Evolutionary conservation across 2,888 invertebrate genomes (phyloP), one percentile per base, ranked within the genome.

Genomic region (Agrochola lota): DNA sequence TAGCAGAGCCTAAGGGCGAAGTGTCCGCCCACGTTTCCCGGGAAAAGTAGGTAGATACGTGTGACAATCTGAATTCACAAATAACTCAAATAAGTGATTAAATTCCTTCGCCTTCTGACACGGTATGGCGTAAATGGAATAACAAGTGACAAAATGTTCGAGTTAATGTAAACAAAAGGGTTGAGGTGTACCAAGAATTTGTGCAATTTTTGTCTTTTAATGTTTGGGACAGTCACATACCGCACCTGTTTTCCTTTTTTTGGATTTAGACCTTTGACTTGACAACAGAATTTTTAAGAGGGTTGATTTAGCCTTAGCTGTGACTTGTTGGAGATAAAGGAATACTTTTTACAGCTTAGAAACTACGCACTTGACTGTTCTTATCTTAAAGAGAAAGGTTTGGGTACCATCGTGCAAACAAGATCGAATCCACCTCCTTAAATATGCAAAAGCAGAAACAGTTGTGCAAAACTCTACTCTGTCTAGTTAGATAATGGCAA

Each of bases 1-100:
- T 91, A 90, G 88, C 81, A 23, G 83, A 86, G 76, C 80, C 81
- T 84, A 74, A 74, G 76, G 80, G 71, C 59, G 55, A 75, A 73
- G 67, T 66, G 73, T 78, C 79, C 85, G 70, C 84, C 84, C 76
- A 77, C 78, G 71, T n/a, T 60, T 52, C 77, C 55, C 12, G n/a
- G 86, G 84, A 78, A 72, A 64, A 78, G 69, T 66, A 72, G 83
- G 69, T 66, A 72, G 83, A 84, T 82, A 87, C 80, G 78, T 85
- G 85, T 82, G 80, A 80, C 84, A 77, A 87, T 76, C 77, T 74
- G 57, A 81, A 78, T 77, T 81, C 74, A 74, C 67, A 82, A 87
- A 80, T 80, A 84, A 84, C 74, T 73, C 67, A 82, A 87, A 80
- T 80, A 84, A 84, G 72, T 81, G 74, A 81, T 77, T 75, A 74